These are phyloP conservation scores for Phengaris arion DNA, from an alignment of 2,888 invertebrate genomes.

Conservation along the genomic window DNA sequence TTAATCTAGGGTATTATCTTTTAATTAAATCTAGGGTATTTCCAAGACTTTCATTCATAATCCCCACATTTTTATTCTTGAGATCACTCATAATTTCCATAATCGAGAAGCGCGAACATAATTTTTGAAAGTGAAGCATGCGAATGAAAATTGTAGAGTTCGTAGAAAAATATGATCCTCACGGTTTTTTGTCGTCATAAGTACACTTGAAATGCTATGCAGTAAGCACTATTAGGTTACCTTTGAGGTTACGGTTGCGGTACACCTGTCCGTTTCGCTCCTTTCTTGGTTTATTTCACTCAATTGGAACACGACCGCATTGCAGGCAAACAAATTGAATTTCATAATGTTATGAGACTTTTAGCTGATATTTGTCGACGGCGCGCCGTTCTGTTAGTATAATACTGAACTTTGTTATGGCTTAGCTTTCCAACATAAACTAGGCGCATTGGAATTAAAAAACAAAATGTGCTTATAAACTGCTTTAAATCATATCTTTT, in stretches of 20 bases:
- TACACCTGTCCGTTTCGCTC: constrained; percentile 19
- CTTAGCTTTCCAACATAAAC: neutral
- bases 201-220: neutral
- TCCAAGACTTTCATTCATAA: no score
- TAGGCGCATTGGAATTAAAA: neutral
- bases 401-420: neutral
- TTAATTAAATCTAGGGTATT: no score
- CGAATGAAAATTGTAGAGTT: neutral
- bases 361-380: constrained; percentile 4
- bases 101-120: no score
- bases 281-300: constrained; percentile 11
- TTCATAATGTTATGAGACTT: constrained; percentile 16
- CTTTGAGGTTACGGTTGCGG: constrained; percentile 7
- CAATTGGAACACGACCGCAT: constrained; percentile 17
- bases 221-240: neutral
- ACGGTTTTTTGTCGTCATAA: neutral
- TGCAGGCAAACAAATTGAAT: constrained; percentile 19
- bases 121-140: no score
- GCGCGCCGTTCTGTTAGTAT: neutral
- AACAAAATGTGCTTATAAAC: no score
- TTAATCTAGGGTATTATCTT: no score
- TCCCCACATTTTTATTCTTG: no score
- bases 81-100: no score
- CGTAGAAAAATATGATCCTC: neutral
- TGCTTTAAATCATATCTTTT: no score